phyloP scores from a whole-genome alignment of 2,797 vertebrate genomes.

The Rhabdophis nuchalis region DNA sequence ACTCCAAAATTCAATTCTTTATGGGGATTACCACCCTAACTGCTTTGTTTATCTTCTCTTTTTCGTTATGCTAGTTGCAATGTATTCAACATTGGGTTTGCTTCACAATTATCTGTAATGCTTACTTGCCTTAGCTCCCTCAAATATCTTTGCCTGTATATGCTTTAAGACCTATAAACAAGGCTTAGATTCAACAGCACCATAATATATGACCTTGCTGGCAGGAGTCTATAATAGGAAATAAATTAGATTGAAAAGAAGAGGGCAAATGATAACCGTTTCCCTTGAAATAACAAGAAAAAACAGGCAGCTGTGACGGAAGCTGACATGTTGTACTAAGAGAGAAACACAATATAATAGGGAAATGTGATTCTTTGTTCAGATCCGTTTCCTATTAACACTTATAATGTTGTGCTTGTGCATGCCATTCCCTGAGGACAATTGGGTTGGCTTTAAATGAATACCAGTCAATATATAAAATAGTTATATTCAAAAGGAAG shows the following conservation, averaged over 20 bases:
- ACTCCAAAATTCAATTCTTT: slow-evolving; percentile 27
- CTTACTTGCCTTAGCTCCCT: slow-evolving; percentile 13
- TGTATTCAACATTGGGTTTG: slow-evolving; percentile 12
- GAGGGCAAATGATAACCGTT: slow-evolving; percentile 55
- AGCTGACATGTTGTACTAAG: slow-evolving; percentile 67
- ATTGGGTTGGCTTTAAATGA: slow-evolving; percentile 60
- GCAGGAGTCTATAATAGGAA: slow-evolving; percentile 9
- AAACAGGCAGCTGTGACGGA: slow-evolving; percentile 69
- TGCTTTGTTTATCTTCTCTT: slow-evolving; percentile 19
- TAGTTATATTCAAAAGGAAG: slow-evolving; percentile 62
- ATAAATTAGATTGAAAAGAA: slow-evolving; percentile 47
- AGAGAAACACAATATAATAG: slow-evolving; percentile 69
- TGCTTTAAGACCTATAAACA: background rate
- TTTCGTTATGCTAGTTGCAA: slow-evolving; percentile 24
- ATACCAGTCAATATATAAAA: slow-evolving; percentile 63
- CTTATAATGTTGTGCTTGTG: slow-evolving; percentile 65
- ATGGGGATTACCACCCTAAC: slow-evolving; percentile 5
- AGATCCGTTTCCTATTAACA: slow-evolving; percentile 73
- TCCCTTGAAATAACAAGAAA: slow-evolving; percentile 59
- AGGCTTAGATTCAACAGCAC: background rate
- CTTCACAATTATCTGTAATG: background rate
- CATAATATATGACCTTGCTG: slow-evolving; percentile 19
- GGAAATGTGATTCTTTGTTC: slow-evolving; percentile 72
- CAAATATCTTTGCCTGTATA: slow-evolving; percentile 22
- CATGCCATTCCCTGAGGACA: slow-evolving; percentile 64